Base-by-base conservation (phyloP, 2,888 invertebrate species). In the Melanotus villosus region DNA sequence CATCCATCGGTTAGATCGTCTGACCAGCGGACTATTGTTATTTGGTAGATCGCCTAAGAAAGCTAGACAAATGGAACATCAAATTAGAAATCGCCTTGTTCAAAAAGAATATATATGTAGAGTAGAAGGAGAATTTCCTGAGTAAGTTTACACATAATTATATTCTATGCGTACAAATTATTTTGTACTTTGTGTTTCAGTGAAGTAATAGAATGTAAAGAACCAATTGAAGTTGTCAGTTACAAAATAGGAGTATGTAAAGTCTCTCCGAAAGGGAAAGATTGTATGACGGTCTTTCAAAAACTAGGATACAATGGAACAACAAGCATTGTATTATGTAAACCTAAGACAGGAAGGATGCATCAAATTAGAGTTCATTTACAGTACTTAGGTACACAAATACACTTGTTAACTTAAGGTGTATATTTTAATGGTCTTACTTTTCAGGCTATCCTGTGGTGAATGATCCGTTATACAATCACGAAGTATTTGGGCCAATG, bases 331-430 rank as follows among this genome's bases (percentile, higher is more conserved):
- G 97, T 99, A 6, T 89, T 94, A 32, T 98, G 98, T 87, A 92
- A 93, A 81, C 99, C 99, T 0, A 92, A 94, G 81, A 99, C 99
- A 0, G 99, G 99, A 1, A 88, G 99, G 72, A 99, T 99, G 93
- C 99, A 99, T 85, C 99, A 99, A 87, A 99, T 99, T 78, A 90
- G 99, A 73, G 98, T 99, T 26, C 99, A 99, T 85, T 89, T 99
- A 72, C 99, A 99, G 86, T 99, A 94, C 85, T 88, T 99, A 80
- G 99, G 97, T 96, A 83, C 85, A 34, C 1, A 1, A 1, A 34
- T 34, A 34, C n/a, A 34, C 34, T 12, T 5, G n/a, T 1, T 34
- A 12, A 2, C n/a, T 14, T 18, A 12, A 30, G 9, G 5, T 23
- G 86, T 73, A 41, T 32, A 34, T 19, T 50, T 7, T 21, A 54